Percentiles rank a stretch among this genome's conserved stretches.
Evolutionary conservation across 2,888 invertebrate species (phyloP).

Genomic region (Drosophila peninsularis): DNA sequence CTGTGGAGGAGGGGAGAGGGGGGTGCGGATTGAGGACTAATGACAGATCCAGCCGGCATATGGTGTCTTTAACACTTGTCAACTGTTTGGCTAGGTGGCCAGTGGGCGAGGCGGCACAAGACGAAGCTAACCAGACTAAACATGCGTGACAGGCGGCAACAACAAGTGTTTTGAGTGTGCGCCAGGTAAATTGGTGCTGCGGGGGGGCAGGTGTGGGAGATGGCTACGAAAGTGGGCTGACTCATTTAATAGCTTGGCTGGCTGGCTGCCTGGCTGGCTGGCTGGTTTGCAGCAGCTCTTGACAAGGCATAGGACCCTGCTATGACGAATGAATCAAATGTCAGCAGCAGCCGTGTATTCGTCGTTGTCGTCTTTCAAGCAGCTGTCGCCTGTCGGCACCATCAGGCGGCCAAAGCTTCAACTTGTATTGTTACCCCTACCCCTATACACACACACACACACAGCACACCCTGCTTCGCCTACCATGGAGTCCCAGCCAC

Average conservation of each 20-base stretch:
- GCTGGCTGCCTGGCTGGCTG: constrained; percentile 26
- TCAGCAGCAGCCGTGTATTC: constrained; percentile 79
- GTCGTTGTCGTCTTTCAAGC: constrained; percentile 77
- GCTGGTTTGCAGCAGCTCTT: constrained; percentile 44
- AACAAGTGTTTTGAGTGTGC: constrained; percentile 69
- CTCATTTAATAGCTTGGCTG: constrained; percentile 53
- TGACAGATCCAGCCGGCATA: constrained; percentile 57
- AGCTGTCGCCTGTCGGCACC: constrained; percentile 78
- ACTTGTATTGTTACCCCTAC: constrained; percentile 35
- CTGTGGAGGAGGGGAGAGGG: neutral
- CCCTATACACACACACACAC: neutral
- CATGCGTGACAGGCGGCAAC: constrained; percentile 70
- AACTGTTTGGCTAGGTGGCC: constrained; percentile 55
- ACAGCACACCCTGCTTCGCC: constrained; percentile 4
- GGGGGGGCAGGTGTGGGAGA: constrained; percentile 18
- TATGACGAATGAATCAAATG: constrained; percentile 84
- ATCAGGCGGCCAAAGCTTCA: constrained; percentile 61
- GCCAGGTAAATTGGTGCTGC: constrained; percentile 52
- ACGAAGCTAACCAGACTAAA: constrained; percentile 56
- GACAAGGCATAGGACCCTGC: constrained; percentile 42
- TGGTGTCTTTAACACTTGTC: constrained; percentile 73
- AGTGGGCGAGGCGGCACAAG: neutral
- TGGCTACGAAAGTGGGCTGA: constrained; percentile 25
- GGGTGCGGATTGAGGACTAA: constrained; percentile 22
- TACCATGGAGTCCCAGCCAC: constrained; percentile 49